Percentiles rank a stretch among this genome's conserved stretches.
Conservation (phyloP, 2,888 invertebrate species). For the Schizaphis graminum region DNA sequence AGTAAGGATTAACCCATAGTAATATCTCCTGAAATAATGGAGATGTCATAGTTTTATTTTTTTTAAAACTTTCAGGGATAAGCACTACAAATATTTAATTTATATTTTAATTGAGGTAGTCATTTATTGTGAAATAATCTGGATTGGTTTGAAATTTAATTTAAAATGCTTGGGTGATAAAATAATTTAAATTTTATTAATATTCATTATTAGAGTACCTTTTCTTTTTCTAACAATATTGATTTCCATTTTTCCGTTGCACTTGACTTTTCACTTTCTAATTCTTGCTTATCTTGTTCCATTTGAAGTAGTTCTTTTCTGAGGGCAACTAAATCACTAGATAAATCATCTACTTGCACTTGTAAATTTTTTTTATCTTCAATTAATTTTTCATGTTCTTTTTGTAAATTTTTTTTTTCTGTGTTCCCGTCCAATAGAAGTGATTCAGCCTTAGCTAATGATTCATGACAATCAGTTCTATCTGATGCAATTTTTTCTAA, state of each 20-base stretch:
- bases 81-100: no score
- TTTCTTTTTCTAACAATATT: slow-evolving; percentile 85
- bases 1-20: no score
- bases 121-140: not conserved
- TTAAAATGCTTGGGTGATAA: not conserved
- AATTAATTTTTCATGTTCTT: slow-evolving; percentile 78
- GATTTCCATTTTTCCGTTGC: slow-evolving; percentile 86
- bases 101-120: not conserved
- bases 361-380: slow-evolving; percentile 82
- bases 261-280: slow-evolving; percentile 88
- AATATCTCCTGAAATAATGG: no score
- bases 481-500: slow-evolving; percentile 81
- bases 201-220: slow-evolving; percentile 72
- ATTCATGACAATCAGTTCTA: slow-evolving; percentile 81
- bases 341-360: slow-evolving; percentile 83
- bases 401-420: slow-evolving; percentile 81
- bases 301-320: slow-evolving; percentile 88
- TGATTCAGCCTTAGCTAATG: slow-evolving; percentile 80
- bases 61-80: no score
- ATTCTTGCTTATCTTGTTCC: slow-evolving; percentile 88
- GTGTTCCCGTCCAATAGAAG: slow-evolving; percentile 79
- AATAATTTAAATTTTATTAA: not conserved
- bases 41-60: no score
- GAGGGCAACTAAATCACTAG: slow-evolving; percentile 84
- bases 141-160: not conserved